phyloP scores from a whole-genome alignment of 2,113 vertebrate genomes.

The Corydoras maculifer region DNA sequence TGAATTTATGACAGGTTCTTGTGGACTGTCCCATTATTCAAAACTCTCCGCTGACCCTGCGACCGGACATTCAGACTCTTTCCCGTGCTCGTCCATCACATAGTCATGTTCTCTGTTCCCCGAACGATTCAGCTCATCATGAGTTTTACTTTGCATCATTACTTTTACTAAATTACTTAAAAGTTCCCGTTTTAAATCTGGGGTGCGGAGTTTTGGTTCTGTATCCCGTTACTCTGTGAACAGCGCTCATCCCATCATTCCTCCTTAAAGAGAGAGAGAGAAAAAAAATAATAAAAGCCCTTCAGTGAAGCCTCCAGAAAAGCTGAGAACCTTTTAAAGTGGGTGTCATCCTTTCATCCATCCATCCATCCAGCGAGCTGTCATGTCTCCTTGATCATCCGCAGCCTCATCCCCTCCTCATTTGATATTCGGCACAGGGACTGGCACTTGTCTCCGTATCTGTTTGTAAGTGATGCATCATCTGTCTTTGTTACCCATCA shows the following conservation, averaged over 20 bases:
- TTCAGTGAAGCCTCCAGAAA: slow-evolving; percentile 5
- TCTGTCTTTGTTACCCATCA: slow-evolving; percentile 26
- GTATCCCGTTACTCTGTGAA: neutral
- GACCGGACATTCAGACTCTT: too few relatives aligned
- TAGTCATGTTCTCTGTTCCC: too few relatives aligned
- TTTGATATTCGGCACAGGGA: slow-evolving; percentile 10
- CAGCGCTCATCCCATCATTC: slow-evolving; percentile 13
- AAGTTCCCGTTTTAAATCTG: too few relatives aligned
- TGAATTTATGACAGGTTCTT: too few relatives aligned
- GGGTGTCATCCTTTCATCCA: slow-evolving; percentile 1
- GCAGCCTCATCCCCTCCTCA: neutral
- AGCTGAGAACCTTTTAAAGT: neutral
- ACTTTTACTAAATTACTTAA: too few relatives aligned
- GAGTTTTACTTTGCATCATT: too few relatives aligned
- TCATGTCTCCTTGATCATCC: neutral
- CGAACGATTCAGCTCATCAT: too few relatives aligned
- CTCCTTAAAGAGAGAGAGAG: neutral
- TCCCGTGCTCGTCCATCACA: too few relatives aligned
- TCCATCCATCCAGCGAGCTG: neutral
- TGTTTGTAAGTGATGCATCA: slow-evolving; percentile 16
- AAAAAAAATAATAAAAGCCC: neutral
- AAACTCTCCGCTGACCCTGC: too few relatives aligned
- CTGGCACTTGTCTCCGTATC: slow-evolving; percentile 13
- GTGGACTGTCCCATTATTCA: too few relatives aligned
- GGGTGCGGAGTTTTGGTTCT: neutral